Evolutionary conservation across 1,140 invertebrate species (phyloP).

Genomic region (Penaeus vannamei): DNA sequence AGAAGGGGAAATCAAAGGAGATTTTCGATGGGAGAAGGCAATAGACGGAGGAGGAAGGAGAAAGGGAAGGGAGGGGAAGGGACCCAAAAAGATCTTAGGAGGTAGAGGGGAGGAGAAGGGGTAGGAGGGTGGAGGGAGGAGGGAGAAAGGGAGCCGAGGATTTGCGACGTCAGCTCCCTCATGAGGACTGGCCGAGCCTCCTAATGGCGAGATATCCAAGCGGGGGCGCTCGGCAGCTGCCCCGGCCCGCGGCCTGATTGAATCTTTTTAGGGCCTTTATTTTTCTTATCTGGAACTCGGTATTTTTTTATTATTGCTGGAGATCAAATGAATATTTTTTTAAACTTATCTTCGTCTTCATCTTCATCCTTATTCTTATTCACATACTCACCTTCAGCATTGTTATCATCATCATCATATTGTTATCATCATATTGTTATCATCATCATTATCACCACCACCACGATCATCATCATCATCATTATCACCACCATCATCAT

Average conservation of each 20-base stretch:
- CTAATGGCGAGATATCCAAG: slow-evolving; percentile 22
- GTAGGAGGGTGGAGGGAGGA: background rate
- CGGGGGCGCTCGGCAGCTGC: slow-evolving; percentile 4
- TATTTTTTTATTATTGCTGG: background rate
- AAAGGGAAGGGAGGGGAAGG: background rate
- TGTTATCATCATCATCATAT: background rate
- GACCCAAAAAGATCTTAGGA: too few relatives aligned
- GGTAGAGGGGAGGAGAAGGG: background rate
- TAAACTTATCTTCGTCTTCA: background rate
- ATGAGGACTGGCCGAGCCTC: slow-evolving; percentile 20
- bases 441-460: too few relatives aligned
- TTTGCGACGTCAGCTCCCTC: background rate
- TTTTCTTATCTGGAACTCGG: background rate
- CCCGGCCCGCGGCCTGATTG: background rate
- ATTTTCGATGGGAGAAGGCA: background rate
- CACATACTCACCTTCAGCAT: background rate
- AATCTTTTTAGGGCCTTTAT: background rate
- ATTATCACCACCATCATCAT: too few relatives aligned
- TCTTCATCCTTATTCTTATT: background rate
- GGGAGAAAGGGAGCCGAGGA: background rate
- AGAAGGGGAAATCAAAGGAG: background rate
- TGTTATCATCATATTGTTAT: too few relatives aligned
- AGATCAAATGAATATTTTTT: background rate
- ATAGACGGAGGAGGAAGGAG: background rate
- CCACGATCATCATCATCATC: too few relatives aligned